Percentiles rank a stretch among this genome's conserved stretches.
These are phyloP conservation scores for Aricia artaxerxes DNA, from an alignment of 2,888 invertebrate species.

Conservation along the genomic window DNA sequence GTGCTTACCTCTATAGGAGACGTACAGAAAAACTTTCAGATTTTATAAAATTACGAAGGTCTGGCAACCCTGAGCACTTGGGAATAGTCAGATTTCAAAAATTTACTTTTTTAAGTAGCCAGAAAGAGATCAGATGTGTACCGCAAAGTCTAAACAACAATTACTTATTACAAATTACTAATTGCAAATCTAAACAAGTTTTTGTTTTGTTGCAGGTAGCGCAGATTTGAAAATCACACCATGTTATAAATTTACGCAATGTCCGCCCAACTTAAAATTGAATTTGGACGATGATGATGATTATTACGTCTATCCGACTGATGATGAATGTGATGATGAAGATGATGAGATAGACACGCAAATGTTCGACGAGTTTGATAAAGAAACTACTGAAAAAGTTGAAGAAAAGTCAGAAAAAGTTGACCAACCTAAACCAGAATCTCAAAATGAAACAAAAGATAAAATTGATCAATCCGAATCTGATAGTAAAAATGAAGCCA, in stretches of 20 bases:
- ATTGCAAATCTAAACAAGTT: conserved; percentile 1
- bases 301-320: conserved; percentile 35
- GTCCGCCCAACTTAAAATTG: conserved; percentile 55
- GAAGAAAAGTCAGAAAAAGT: neutral
- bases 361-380: neutral
- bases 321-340: conserved; percentile 39
- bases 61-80: too few species aligned
- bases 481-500: neutral
- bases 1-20: too few species aligned
- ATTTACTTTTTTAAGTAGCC: too few species aligned
- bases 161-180: neutral
- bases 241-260: conserved; percentile 56
- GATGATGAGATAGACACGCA: conserved; percentile 1
- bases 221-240: conserved; percentile 55
- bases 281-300: conserved; percentile 46
- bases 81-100: too few species aligned
- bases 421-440: conserved; percentile 6
- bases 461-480: neutral
- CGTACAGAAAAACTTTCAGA: too few species aligned
- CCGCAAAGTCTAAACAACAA: neutral
- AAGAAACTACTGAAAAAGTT: conserved; percentile 8
- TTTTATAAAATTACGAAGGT: too few species aligned
- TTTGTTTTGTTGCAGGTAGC: conserved; percentile 51
- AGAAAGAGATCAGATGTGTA: neutral
- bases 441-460: neutral